phyloP scores from a whole-genome alignment of 2,888 invertebrate species.

The Troides helena region DNA sequence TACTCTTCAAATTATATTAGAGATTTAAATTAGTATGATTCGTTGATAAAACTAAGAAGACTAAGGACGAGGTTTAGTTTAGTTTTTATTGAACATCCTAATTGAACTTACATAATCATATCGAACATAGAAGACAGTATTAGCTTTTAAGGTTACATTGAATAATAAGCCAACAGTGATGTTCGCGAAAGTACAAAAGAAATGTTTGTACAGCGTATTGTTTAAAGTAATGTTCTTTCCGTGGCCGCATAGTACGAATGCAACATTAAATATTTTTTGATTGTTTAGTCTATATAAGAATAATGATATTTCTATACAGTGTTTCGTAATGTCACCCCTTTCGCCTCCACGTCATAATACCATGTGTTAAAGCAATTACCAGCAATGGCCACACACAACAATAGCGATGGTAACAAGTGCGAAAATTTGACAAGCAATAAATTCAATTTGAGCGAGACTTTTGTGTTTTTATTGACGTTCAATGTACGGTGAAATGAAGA shows the following conservation, averaged over 20 bases:
- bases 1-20: too few species aligned
- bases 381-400: constrained; percentile 55
- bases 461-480: constrained; percentile 58
- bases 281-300: constrained; percentile 17
- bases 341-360: constrained; percentile 48
- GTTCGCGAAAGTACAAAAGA: background rate
- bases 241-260: too few species aligned
- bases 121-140: too few species aligned
- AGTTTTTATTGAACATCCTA: too few species aligned
- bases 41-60: too few species aligned
- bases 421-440: constrained; percentile 74
- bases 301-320: constrained; percentile 35
- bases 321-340: constrained; percentile 56
- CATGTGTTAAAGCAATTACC: constrained; percentile 76
- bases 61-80: too few species aligned
- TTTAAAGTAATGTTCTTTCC: background rate
- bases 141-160: too few species aligned
- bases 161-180: background rate
- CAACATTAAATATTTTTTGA: constrained; percentile 5
- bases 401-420: constrained; percentile 61
- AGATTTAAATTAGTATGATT: too few species aligned
- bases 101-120: too few species aligned
- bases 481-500: constrained; percentile 66
- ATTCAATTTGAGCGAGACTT: constrained; percentile 63
- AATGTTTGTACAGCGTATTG: background rate